A percentile compares a stretch with the other conserved stretches of the same genome.
phyloP scores from a whole-genome alignment of 1,140 invertebrate genomes.

The Steinernema khuongi region DNA sequence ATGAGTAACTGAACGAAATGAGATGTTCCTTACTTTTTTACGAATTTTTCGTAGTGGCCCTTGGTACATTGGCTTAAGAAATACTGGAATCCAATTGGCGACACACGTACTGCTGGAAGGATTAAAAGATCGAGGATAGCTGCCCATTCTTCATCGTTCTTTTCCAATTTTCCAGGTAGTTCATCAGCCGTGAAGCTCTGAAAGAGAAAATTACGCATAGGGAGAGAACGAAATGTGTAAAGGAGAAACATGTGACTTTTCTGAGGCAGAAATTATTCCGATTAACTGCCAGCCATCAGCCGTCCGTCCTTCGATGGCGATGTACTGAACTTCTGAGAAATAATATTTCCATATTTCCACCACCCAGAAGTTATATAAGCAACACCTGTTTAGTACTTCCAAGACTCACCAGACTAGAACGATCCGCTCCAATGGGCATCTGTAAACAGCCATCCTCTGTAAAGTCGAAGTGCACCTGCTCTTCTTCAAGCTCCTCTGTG shows the following conservation, averaged over 20 bases:
- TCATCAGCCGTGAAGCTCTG: background rate
- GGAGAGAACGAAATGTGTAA: too few species aligned
- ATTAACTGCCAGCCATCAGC: too few species aligned
- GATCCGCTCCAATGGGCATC: background rate
- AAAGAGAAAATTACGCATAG: background rate
- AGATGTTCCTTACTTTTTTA: background rate
- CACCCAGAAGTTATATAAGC: too few species aligned
- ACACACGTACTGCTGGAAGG: background rate
- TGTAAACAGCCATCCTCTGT: background rate
- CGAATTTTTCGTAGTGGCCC: background rate
- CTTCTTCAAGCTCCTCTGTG: too few species aligned
- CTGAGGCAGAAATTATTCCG: too few species aligned
- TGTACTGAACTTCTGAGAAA: background rate
- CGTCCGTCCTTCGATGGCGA: too few species aligned
- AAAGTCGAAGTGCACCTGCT: background rate
- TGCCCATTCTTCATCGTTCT: background rate
- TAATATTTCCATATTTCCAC: too few species aligned
- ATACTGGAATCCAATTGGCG: conserved; percentile 3
- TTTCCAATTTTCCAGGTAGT: background rate
- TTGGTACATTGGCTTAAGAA: background rate
- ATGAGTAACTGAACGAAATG: background rate
- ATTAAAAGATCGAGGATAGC: background rate
- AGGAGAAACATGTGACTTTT: too few species aligned
- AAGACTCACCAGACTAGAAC: background rate
- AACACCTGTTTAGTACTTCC: too few species aligned